Percentiles rank a stretch among this genome's conserved stretches.
These are phyloP conservation scores for Drosophila truncata DNA, from an alignment of 1,140 invertebrate genomes.

Conservation along the genomic window DNA sequence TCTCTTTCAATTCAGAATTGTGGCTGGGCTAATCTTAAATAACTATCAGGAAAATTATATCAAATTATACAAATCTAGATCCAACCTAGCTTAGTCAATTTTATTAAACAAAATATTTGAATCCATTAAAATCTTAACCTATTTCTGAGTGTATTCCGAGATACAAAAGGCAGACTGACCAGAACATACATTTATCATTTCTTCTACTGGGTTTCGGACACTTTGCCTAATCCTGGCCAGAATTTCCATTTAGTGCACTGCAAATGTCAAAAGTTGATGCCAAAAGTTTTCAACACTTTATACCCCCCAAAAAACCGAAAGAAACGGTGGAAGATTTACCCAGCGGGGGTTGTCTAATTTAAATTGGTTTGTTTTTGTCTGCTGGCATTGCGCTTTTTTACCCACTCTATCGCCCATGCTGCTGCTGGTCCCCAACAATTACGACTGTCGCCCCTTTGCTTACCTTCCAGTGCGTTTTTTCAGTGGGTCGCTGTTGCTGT, in stretches of 20 bases:
- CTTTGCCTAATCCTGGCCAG: constrained; percentile 21
- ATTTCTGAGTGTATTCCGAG: neutral
- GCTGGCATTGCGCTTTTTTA: constrained; percentile 79
- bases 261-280: constrained; percentile 78
- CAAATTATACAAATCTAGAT: no score
- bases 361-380: constrained; percentile 83
- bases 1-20: no score
- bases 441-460: constrained; percentile 53
- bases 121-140: no score
- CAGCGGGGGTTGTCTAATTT: constrained; percentile 66
- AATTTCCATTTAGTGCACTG: constrained; percentile 79
- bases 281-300: constrained; percentile 73
- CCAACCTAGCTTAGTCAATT: neutral
- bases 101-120: neutral
- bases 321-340: constrained; percentile 16
- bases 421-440: constrained; percentile 66
- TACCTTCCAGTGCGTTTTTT: constrained; percentile 38
- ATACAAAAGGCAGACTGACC: neutral
- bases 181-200: constrained; percentile 73
- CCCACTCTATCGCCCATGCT: constrained; percentile 19
- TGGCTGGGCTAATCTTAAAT: no score
- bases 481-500: constrained; percentile 16
- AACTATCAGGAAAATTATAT: no score
- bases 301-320: constrained; percentile 19
- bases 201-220: constrained; percentile 11